phyloP scores from a whole-genome alignment of 2,113 vertebrate species.

The Calyptomena viridis region DNA sequence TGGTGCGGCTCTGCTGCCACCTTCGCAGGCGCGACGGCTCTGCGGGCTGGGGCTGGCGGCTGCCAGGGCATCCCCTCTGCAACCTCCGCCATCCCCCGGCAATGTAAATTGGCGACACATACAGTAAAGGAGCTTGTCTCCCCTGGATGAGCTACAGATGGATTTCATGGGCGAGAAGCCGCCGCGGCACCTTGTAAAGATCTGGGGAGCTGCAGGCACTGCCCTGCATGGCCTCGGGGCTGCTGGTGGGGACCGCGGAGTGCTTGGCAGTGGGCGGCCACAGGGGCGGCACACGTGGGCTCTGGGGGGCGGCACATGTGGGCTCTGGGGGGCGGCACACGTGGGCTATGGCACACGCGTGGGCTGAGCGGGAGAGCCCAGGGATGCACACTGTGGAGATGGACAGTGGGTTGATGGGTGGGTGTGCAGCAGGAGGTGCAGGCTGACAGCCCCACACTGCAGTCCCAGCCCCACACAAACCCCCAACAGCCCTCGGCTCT shows the following conservation, averaged over 20 bases:
- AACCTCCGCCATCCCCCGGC: fast-evolving
- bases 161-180: neutral
- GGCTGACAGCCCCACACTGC: neutral
- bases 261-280: no score
- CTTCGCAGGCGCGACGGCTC: neutral
- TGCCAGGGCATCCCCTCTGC: neutral
- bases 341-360: no score
- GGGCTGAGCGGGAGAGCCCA: fast-evolving
- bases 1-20: neutral
- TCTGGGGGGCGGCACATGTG: no score
- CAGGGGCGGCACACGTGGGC: neutral
- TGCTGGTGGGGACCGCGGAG: neutral
- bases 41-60: neutral
- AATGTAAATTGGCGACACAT: neutral
- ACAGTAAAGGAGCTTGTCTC: constrained; percentile 32
- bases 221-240: fast-evolving
- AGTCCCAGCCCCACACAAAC: neutral
- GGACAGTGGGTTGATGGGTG: neutral
- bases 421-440: neutral
- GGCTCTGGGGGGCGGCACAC: no score
- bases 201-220: neutral
- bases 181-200: neutral
- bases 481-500: neutral
- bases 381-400: fast-evolving
- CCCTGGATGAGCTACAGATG: constrained; percentile 3